Evolutionary conservation across 2,113 vertebrate species (phyloP).

Genomic region (Prunella himalayana): DNA sequence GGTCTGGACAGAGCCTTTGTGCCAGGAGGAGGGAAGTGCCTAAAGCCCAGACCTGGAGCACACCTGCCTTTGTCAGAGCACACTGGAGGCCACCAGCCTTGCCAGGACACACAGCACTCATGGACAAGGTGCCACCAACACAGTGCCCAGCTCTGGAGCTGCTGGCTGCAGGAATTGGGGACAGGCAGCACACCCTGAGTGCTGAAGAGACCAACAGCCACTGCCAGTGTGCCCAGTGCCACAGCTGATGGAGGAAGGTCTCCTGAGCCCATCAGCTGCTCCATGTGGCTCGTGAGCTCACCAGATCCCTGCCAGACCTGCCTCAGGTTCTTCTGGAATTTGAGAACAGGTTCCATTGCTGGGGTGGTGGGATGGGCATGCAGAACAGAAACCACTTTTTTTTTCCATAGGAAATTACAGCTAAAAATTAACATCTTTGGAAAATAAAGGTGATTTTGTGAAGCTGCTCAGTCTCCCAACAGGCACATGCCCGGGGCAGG

Average conservation of each 20-base stretch:
- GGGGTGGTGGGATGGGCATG: accelerated
- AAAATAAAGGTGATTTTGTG: background rate
- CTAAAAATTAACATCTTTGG: background rate
- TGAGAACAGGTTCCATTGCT: background rate
- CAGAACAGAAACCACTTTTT: background rate
- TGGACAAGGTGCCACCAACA: background rate
- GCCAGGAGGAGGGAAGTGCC: background rate
- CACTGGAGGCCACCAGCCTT: background rate
- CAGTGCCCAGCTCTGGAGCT: background rate
- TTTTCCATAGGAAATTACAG: slow-evolving; percentile 7
- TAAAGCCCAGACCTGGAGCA: background rate
- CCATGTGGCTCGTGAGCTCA: accelerated
- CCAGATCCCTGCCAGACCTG: background rate
- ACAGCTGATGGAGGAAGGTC: background rate
- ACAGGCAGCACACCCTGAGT: accelerated
- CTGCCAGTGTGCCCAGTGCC: background rate
- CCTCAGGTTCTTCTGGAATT: background rate
- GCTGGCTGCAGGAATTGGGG: background rate
- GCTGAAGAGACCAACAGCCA: accelerated
- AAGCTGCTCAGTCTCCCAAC: background rate
- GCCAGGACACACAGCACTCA: accelerated
- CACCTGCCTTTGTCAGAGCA: accelerated
- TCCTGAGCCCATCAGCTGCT: background rate
- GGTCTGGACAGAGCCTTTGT: background rate
- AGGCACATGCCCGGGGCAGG: accelerated